Base-by-base conservation (phyloP, 2,113 vertebrate species). In the Oryzias celebensis region DNA sequence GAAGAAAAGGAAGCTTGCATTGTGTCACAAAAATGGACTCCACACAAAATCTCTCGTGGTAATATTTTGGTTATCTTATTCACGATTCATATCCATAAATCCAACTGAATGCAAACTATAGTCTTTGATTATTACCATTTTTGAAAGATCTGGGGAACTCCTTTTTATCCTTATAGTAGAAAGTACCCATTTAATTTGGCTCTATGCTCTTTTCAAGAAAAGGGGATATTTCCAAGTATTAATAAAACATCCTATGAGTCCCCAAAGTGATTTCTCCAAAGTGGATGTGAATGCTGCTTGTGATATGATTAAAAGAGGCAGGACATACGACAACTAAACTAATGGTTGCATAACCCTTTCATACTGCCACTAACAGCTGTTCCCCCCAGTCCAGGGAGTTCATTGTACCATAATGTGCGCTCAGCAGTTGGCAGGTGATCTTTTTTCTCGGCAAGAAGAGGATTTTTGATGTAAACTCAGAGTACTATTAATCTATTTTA, bases 331-430 rank as follows among this genome's bases (percentile, higher is more conserved):
- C 86, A 86, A 81, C 65, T 60, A 64, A 68, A 70, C 65, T 83
- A 86, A 86, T 86, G 80, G 78, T 54, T 80, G 61, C 22, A 77
- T 85, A 84, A 87, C 83, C 61, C 75, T 81, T 78, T 73, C 58
- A 73, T 64, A 75, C 56, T 24, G 22, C 60, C 66, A 62, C 71
- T 74, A 78, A 79, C 79, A 78, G 62, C 63, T 78, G 72, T 65
- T 82, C 62, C 77, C 52, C 69, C 72, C 52, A 66, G 80, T 76
- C 77, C 56, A 84, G 72, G 60, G 52, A 45, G 62, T 65, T 79
- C 65, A 78, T 64, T 69, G 65, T 77, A 52, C 60, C 15, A 14
- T 57, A 45, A 62, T 52, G 64, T 50, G 60, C 55, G 56, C 71
- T 68, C 49, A 47, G 47, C 47, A 68, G 56, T 42, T 20, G 46